These are phyloP conservation scores for Sanderia malayensis DNA, from an alignment of 30 jellyfish, hydroid and myxozoan species.

Conservation along the genomic window DNA sequence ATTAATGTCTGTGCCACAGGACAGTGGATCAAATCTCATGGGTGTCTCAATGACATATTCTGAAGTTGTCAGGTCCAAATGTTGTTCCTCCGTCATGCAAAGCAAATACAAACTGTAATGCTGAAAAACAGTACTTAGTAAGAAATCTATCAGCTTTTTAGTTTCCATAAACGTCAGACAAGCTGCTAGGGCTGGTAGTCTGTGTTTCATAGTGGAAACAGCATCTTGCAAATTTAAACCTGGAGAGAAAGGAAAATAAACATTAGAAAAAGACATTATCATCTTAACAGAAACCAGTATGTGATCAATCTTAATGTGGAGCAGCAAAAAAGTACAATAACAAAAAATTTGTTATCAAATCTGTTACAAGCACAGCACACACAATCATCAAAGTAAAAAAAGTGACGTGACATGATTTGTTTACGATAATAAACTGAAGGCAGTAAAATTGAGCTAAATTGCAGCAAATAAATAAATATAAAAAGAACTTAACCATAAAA, in stretches of 20 bases:
- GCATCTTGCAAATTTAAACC: conserved; percentile 5
- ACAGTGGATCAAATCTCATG: conserved; percentile 5
- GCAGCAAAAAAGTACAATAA: not conserved
- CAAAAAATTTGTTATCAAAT: not conserved
- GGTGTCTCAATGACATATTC: conserved; percentile 24
- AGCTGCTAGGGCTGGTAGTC: not conserved
- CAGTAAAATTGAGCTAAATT: not conserved
- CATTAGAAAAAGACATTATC: too few species aligned
- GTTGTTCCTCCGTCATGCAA: conserved; percentile 53
- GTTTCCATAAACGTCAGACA: conserved; percentile 1
- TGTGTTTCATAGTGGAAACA: not conserved
- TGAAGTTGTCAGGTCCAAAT: conserved; percentile 23
- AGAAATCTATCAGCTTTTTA: conserved; percentile 30
- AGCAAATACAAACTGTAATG: conserved; percentile 36
- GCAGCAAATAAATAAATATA: not conserved
- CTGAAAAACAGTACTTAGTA: conserved; percentile 13
- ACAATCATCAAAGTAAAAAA: not conserved
- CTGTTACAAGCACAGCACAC: not conserved
- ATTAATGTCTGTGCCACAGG: conserved; percentile 29
- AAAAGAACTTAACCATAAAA: not conserved
- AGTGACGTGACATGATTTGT: not conserved
- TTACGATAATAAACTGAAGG: not conserved
- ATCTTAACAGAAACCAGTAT: too few species aligned
- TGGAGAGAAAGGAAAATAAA: not conserved
- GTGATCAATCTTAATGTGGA: too few species aligned